Conservation (phyloP, 2,888 invertebrate genomes). For the Pelosia muscerda region DNA sequence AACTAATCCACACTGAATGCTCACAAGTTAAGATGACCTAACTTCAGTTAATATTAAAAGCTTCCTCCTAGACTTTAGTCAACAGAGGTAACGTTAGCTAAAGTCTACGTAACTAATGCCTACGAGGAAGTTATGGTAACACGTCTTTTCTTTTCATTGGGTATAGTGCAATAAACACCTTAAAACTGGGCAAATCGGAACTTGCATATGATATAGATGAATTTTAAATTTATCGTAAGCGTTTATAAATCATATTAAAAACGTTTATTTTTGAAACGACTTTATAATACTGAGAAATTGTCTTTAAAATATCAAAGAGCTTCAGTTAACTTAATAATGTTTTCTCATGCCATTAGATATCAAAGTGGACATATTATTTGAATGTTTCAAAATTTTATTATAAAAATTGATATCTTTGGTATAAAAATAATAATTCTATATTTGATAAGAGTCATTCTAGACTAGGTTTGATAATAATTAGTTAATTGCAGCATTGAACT, state of each 20-base stretch:
- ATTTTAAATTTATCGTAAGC: not conserved
- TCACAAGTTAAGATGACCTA: too few relatives aligned
- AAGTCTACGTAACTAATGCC: too few relatives aligned
- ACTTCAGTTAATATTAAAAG: not conserved
- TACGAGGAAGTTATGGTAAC: not conserved
- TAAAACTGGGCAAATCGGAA: not conserved
- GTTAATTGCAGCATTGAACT: constrained; percentile 46
- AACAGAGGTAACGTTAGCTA: too few relatives aligned
- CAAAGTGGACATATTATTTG: not conserved
- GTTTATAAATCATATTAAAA: too few relatives aligned
- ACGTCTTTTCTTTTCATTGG: not conserved
- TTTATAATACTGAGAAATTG: too few relatives aligned
- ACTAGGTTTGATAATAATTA: not conserved
- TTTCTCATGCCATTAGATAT: too few relatives aligned
- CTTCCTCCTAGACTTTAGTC: too few relatives aligned
- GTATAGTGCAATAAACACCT: not conserved
- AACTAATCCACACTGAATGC: not conserved
- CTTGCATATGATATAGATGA: too few relatives aligned
- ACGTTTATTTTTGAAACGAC: too few relatives aligned
- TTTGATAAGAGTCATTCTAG: not conserved
- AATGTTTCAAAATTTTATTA: not conserved
- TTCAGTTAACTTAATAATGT: too few relatives aligned
- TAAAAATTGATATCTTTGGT: not conserved
- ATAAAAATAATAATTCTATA: not conserved
- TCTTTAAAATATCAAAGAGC: too few relatives aligned